phyloP scores from a whole-genome alignment of 2,113 vertebrate species.

The Garra rufa region DNA sequence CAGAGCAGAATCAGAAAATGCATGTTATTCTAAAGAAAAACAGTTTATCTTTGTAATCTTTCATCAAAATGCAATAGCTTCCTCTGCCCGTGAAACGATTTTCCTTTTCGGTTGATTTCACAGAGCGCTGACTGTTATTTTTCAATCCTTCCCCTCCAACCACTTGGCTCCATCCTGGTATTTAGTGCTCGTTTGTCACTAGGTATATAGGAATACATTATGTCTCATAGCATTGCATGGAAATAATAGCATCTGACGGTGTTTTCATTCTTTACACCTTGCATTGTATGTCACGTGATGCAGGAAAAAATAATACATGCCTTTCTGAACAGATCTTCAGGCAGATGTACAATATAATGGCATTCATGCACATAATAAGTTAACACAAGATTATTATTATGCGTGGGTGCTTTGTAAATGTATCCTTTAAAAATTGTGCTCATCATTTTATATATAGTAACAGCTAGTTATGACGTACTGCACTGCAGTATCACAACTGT shows the following conservation, averaged over 20 bases:
- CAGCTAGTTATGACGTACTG: neutral
- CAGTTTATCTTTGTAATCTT: conserved; percentile 8
- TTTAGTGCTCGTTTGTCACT: neutral
- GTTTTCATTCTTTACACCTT: neutral
- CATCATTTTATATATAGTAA: conserved; percentile 16
- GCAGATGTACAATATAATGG: conserved; percentile 14
- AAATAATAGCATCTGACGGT: neutral
- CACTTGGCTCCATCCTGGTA: neutral
- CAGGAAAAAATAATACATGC: neutral
- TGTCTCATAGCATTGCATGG: neutral
- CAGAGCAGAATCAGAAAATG: neutral
- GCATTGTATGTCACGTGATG: neutral
- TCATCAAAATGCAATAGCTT: conserved; percentile 13
- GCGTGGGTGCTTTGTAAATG: neutral
- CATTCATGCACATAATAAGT: conserved; percentile 8
- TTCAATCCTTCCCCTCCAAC: neutral
- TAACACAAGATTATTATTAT: conserved; percentile 15
- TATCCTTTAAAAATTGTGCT: conserved; percentile 1
- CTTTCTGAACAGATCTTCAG: neutral
- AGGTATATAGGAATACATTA: neutral
- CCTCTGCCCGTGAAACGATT: neutral
- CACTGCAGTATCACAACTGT: neutral
- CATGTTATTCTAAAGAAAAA: neutral
- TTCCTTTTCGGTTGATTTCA: neutral
- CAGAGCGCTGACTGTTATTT: neutral